Evolutionary conservation across 1,140 invertebrate genomes (phyloP).

Genomic region (Drosophila quadrilineata): DNA sequence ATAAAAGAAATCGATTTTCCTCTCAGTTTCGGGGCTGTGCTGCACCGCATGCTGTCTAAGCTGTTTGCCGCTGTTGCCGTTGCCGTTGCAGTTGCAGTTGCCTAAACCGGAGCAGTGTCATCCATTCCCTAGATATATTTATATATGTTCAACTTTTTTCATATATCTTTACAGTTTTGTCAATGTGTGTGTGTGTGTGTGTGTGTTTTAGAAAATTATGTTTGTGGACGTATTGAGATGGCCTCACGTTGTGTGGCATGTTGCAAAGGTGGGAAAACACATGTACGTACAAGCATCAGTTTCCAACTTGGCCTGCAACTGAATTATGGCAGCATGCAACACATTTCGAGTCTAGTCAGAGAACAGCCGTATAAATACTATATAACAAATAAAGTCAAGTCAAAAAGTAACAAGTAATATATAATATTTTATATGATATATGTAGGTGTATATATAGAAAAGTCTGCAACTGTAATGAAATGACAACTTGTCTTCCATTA

Average conservation of each 20-base stretch:
- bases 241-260: conserved; percentile 49
- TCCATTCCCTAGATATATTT: conserved; percentile 39
- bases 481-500: too few species aligned
- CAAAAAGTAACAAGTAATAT: too few species aligned
- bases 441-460: too few species aligned
- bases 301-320: conserved; percentile 1
- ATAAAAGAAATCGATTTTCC: conserved; percentile 69
- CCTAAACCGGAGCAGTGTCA: conserved; percentile 64
- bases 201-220: conserved; percentile 35
- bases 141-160: too few species aligned
- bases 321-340: too few species aligned
- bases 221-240: conserved; percentile 21
- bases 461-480: too few species aligned
- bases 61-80: conserved; percentile 19
- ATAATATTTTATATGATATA: too few species aligned
- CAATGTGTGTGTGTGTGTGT: conserved; percentile 4
- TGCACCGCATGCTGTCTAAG: conserved; percentile 34
- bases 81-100: conserved; percentile 16
- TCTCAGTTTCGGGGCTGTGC: conserved; percentile 27
- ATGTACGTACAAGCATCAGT: conserved; percentile 22
- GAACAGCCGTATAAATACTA: too few species aligned
- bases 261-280: conserved; percentile 38
- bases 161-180: neutral
- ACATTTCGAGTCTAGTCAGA: too few species aligned
- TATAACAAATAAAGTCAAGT: too few species aligned